Percentiles rank a stretch among this genome's conserved stretches.
These are phyloP conservation scores for Drosophila bocki DNA, from an alignment of 1,140 invertebrate species.

Conservation along the genomic window DNA sequence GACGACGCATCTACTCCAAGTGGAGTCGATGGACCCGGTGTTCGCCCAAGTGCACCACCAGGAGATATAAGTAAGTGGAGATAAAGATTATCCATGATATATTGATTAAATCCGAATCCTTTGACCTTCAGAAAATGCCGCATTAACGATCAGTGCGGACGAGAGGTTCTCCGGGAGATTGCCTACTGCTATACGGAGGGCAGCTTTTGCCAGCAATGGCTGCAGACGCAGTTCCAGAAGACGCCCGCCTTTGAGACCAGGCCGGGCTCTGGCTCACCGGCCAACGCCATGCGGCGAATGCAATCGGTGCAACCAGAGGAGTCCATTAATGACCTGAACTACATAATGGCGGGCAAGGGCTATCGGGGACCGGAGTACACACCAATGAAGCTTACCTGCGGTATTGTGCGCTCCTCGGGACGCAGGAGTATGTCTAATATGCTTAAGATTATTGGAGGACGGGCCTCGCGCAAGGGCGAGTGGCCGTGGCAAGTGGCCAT, in stretches of 20 bases:
- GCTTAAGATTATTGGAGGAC: constrained; percentile 94
- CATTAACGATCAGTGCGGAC: constrained; percentile 90
- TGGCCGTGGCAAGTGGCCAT: constrained; percentile 98
- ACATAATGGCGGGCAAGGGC: constrained; percentile 76
- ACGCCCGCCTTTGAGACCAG: constrained; percentile 64
- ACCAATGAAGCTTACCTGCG: constrained; percentile 76
- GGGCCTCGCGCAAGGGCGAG: constrained; percentile 90
- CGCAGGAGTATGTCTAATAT: constrained; percentile 86
- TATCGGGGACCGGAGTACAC: constrained; percentile 78
- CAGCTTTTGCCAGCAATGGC: constrained; percentile 91
- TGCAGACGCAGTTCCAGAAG: constrained; percentile 85
- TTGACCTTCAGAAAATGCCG: constrained; percentile 88
- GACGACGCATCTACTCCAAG: constrained; percentile 76
- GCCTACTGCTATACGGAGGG: constrained; percentile 94
- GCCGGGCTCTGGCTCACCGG: constrained; percentile 22
- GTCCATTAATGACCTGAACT: constrained; percentile 68
- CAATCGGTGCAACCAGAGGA: constrained; percentile 41
- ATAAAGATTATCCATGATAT: background rate
- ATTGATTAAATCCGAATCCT: no score
- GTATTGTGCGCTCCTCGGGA: constrained; percentile 66
- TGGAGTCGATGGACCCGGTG: constrained; percentile 86
- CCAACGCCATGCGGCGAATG: constrained; percentile 58
- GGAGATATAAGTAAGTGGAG: constrained; percentile 79
- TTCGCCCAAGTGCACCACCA: constrained; percentile 84
- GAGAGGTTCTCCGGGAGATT: constrained; percentile 91